These are phyloP conservation scores for cat (Felis catus) DNA, from an alignment of 2,113 vertebrate genomes.

Conservation along the genomic window F.catus_Fca126_mat1.0 CM031413.1:43623001-43623500, in stretches of 20 bases:
- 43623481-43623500: conserved; percentile 68
- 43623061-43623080: conserved; percentile 82
- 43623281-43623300: conserved; percentile 83
- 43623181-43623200: conserved; percentile 71
- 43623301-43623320: conserved; percentile 85
- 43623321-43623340: conserved; percentile 86
- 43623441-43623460: conserved; percentile 79
- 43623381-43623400: conserved; percentile 82
- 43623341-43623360: conserved; percentile 82
- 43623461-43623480: conserved; percentile 78
- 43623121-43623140: conserved; percentile 60
- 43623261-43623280: conserved; percentile 82
- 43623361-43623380: conserved; percentile 88
- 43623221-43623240: conserved; percentile 75
- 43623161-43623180: conserved; percentile 73
- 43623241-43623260: conserved; percentile 80
- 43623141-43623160: conserved; percentile 71
- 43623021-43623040: conserved; percentile 72
- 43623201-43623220: conserved; percentile 71
- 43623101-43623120: conserved; percentile 70
- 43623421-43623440: conserved; percentile 67
- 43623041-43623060: conserved; percentile 79
- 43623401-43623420: conserved; percentile 73
- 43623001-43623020: conserved; percentile 63
- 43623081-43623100: conserved; percentile 82